Conservation (phyloP, 2,113 vertebrate genomes). For the Eubucco bourcierii region DNA sequence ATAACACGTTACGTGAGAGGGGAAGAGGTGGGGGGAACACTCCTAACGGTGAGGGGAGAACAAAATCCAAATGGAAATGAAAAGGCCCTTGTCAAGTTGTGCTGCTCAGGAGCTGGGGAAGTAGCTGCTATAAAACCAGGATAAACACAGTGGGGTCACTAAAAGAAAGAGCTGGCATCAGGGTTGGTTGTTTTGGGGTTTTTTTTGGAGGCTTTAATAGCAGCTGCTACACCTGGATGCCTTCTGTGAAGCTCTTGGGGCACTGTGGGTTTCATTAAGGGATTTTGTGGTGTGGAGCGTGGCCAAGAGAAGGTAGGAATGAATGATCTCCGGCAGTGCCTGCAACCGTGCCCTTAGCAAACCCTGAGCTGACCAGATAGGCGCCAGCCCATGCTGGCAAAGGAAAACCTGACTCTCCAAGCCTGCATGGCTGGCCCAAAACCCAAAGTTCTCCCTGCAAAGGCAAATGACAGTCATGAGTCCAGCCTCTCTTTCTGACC, state of each 20-base stretch:
- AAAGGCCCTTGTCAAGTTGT: neutral
- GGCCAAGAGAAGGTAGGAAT: neutral
- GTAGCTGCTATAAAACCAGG: neutral
- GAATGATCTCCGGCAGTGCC: fast-evolving
- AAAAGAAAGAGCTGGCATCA: neutral
- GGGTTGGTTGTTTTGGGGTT: neutral
- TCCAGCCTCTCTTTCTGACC: neutral
- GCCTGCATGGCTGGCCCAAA: fast-evolving
- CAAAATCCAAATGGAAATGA: neutral
- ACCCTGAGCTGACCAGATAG: fast-evolving
- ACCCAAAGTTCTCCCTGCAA: neutral
- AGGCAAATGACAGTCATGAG: neutral
- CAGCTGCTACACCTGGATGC: neutral
- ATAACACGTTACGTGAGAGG: neutral
- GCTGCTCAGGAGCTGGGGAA: neutral
- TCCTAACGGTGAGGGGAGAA: neutral
- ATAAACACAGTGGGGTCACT: neutral
- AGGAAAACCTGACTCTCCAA: neutral
- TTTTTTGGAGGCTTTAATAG: constrained; percentile 11
- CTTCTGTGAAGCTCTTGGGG: constrained; percentile 5
- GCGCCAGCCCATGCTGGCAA: neutral
- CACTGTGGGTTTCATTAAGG: neutral
- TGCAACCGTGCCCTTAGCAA: neutral
- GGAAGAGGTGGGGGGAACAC: neutral
- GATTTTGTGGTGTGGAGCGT: neutral